A percentile compares a stretch with the other conserved stretches of the same genome.
These are phyloP conservation scores for Nephrotoma guestfalica DNA, from an alignment of 2,888 invertebrate genomes.

Conservation along the genomic window DNA sequence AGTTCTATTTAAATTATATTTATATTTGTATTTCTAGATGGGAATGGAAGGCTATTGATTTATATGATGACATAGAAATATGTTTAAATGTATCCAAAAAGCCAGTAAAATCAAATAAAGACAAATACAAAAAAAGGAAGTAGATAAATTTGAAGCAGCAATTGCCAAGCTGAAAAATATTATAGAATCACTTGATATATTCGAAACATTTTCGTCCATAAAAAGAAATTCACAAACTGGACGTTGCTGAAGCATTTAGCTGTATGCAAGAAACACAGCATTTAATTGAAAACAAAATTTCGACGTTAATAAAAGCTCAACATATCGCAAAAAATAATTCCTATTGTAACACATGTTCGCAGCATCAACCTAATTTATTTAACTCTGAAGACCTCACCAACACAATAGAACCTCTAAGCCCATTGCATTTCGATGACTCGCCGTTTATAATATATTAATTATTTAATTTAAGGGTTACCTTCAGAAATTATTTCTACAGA, in stretches of 20 bases:
- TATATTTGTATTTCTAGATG: too few species aligned
- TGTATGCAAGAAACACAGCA: not conserved
- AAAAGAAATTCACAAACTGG: not conserved
- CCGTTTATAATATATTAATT: not conserved
- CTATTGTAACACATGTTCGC: not conserved
- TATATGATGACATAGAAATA: too few species aligned
- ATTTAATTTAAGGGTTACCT: too few species aligned
- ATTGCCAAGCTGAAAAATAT: not conserved
- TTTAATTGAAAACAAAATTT: not conserved
- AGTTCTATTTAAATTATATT: too few species aligned
- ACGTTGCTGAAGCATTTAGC: not conserved
- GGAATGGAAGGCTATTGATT: too few species aligned
- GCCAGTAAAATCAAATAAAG: too few species aligned
- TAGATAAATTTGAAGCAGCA: too few species aligned
- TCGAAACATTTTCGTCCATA: slow-evolving; percentile 11
- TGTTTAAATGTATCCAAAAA: too few species aligned
- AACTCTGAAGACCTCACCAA: not conserved
- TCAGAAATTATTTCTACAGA: too few species aligned
- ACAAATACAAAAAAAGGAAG: not conserved
- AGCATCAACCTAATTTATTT: not conserved
- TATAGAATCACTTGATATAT: not conserved
- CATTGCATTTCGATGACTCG: not conserved
- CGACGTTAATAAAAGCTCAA: not conserved
- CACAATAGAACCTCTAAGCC: not conserved
- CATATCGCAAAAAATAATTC: not conserved